Evolutionary conservation across 2,888 invertebrate species (phyloP).

Genomic region (Anoncus sp.): DNA sequence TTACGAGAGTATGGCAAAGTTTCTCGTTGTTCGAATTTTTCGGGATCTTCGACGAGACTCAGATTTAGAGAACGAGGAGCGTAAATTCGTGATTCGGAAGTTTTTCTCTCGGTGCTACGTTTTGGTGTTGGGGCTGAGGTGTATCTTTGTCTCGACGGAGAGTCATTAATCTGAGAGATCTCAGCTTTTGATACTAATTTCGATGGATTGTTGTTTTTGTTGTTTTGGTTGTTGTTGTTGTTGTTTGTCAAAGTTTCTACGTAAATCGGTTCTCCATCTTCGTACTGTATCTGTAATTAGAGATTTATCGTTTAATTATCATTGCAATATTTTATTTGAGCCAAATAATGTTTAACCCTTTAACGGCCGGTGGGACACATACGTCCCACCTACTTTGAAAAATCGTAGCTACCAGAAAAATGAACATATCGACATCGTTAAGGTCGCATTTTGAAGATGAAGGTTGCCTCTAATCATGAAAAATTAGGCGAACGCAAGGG

Average conservation of each 20-base stretch:
- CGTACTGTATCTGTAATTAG: constrained; percentile 72
- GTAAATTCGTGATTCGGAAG: not conserved
- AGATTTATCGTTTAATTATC: too few species aligned
- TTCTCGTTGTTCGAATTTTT: not conserved
- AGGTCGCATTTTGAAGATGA: too few species aligned
- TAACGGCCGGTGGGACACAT: too few species aligned
- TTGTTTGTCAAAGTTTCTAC: constrained; percentile 68
- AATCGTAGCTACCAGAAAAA: too few species aligned
- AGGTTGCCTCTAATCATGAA: too few species aligned
- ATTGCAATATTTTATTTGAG: too few species aligned
- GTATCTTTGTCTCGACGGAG: constrained; percentile 21
- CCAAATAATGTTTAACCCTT: too few species aligned
- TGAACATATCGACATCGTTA: too few species aligned
- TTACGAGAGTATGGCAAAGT: not conserved
- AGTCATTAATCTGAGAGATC: constrained; percentile 39
- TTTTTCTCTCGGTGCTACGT: constrained; percentile 33
- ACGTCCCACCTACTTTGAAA: too few species aligned
- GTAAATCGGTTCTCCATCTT: constrained; percentile 70
- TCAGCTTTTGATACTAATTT: constrained; percentile 9
- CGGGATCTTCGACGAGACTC: constrained; percentile 31
- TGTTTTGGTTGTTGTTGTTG: constrained; percentile 24
- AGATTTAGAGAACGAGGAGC: constrained; percentile 17
- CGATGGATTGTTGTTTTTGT: constrained; percentile 13
- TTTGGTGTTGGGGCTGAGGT: constrained; percentile 47
- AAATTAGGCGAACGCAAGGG: too few species aligned